Percentiles rank a stretch among this genome's conserved stretches.
These are phyloP conservation scores for Trypoxylon attenuatum DNA, from an alignment of 2,888 invertebrate genomes.

Conservation along the genomic window DNA sequence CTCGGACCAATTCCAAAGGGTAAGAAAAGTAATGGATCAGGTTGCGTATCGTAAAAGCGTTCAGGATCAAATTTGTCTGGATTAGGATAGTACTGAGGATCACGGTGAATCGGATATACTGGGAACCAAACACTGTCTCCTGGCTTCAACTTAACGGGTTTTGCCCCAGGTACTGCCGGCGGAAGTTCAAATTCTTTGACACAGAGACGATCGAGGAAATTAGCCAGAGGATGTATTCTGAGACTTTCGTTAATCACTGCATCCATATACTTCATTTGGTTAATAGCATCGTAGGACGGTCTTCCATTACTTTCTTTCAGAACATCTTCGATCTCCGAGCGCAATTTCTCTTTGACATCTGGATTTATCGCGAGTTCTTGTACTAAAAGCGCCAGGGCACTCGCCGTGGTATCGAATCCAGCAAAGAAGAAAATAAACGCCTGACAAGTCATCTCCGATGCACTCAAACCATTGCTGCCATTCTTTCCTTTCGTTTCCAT, in stretches of 20 bases:
- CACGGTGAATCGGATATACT: slow-evolving; percentile 62
- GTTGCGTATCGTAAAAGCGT: slow-evolving; percentile 61
- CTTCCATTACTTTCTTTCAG: slow-evolving; percentile 50
- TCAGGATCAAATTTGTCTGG: slow-evolving; percentile 72
- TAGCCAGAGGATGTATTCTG: slow-evolving; percentile 55
- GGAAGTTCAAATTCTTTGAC: slow-evolving; percentile 62
- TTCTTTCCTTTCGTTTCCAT: slow-evolving; percentile 74
- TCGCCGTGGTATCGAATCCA: slow-evolving; percentile 62
- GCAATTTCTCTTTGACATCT: slow-evolving; percentile 73
- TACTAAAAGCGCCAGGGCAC: slow-evolving; percentile 51
- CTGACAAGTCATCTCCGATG: slow-evolving; percentile 74
- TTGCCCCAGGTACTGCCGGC: slow-evolving; percentile 54
- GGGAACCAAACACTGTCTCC: slow-evolving; percentile 64
- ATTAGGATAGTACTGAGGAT: slow-evolving; percentile 66
- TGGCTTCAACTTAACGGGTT: slow-evolving; percentile 62
- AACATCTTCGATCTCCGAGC: slow-evolving; percentile 65
- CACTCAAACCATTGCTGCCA: slow-evolving; percentile 24
- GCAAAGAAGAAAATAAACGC: slow-evolving; percentile 66
- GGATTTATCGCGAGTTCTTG: slow-evolving; percentile 67
- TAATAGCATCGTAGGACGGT: slow-evolving; percentile 71
- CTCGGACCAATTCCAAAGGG: no score
- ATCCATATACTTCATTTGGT: slow-evolving; percentile 76
- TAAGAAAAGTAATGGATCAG: slow-evolving; percentile 31
- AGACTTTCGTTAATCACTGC: slow-evolving; percentile 74
- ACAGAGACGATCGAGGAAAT: slow-evolving; percentile 64